Conservation (phyloP, 2,888 invertebrate genomes). For the Didymodactylos carnosus region DNA sequence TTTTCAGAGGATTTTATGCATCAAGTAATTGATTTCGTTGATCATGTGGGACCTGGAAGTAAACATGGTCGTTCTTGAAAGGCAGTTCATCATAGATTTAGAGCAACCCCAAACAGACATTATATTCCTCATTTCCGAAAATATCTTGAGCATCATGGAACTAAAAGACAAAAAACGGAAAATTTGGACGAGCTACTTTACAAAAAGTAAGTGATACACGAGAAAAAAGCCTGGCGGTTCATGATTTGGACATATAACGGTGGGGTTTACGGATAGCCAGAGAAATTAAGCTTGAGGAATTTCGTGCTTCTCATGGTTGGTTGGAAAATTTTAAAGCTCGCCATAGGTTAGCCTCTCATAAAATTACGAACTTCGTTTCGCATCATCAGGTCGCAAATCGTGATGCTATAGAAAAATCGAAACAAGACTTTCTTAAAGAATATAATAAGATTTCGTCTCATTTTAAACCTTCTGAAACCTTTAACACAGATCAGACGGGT, state of each 20-base stretch:
- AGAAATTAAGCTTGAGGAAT: neutral
- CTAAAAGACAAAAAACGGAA: no score
- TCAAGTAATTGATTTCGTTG: no score
- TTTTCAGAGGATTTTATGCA: neutral
- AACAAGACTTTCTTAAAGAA: neutral
- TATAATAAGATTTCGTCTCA: neutral
- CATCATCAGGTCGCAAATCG: neutral
- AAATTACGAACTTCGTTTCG: neutral
- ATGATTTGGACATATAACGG: neutral
- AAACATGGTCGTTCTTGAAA: neutral
- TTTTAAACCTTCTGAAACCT: neutral
- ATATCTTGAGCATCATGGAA: no score
- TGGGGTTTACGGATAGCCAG: neutral
- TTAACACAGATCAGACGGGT: neutral
- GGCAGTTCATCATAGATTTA: neutral
- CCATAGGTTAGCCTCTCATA: neutral
- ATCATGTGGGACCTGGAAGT: neutral
- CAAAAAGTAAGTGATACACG: neutral
- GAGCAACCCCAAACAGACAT: neutral
- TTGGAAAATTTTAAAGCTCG: neutral
- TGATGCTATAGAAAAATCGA: neutral
- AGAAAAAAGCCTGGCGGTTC: neutral
- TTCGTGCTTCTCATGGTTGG: neutral
- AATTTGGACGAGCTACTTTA: neutral
- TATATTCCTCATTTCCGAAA: neutral